A percentile compares a stretch with the other conserved stretches of the same genome.
Evolutionary conservation across 53 echinoderm and acorn worm species (phyloP).

Genomic region (Apostichopus leukothele): DNA sequence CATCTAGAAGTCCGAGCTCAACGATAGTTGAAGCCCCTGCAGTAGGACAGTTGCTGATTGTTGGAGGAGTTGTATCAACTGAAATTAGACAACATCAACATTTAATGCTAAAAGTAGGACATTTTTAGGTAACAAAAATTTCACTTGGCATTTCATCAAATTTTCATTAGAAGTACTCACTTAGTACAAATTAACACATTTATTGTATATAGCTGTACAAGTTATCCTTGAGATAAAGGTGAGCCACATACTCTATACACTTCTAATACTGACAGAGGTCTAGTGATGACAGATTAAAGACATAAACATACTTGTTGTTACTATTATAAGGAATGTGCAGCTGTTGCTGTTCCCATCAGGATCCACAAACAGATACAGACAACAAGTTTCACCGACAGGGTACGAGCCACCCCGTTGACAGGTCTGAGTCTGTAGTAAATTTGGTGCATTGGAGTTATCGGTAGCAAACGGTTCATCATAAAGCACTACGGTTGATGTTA

Average conservation of each 20-base stretch:
- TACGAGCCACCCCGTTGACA: neutral
- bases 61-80: constrained; percentile 32
- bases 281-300: neutral
- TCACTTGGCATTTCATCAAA: no score
- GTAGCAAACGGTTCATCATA: constrained; percentile 17
- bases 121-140: no score
- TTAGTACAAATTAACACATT: no score
- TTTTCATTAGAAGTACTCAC: no score
- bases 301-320: constrained; percentile 14
- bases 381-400: constrained; percentile 22
- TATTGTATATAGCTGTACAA: no score
- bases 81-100: neutral
- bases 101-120: no score
- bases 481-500: constrained; percentile 8
- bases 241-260: no score
- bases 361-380: constrained; percentile 28
- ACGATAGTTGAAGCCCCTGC: neutral
- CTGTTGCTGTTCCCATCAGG: constrained; percentile 1
- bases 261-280: neutral
- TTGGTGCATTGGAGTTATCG: constrained; percentile 14
- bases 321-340: constrained; percentile 11
- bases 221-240: no score
- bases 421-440: constrained; percentile 3
- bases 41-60: constrained; percentile 27
- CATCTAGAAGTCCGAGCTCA: constrained; percentile 1